Evolutionary conservation across 2,888 invertebrate genomes (phyloP).

Genomic region (Pyrocoelia pectoralis): DNA sequence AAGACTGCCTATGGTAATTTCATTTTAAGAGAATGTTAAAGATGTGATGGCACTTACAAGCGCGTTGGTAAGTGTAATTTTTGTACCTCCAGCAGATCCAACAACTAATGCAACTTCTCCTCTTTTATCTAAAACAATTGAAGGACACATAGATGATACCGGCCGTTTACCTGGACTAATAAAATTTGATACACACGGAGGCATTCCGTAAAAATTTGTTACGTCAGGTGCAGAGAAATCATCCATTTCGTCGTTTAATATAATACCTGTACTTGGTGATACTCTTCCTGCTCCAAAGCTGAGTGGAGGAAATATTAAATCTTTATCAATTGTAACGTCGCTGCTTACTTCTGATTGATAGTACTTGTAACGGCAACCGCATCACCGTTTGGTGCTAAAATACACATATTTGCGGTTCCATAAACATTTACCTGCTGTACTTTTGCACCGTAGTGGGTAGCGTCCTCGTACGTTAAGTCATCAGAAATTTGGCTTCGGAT

Average conservation of each 20-base stretch:
- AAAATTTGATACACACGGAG: constrained; percentile 85
- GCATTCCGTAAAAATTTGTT: constrained; percentile 73
- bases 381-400: constrained; percentile 86
- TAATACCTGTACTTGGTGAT: constrained; percentile 79
- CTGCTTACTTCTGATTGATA: constrained; percentile 81
- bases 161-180: constrained; percentile 84
- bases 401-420: constrained; percentile 89
- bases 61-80: constrained; percentile 84
- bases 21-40: background rate
- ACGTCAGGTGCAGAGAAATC: constrained; percentile 80
- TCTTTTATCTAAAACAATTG: constrained; percentile 73
- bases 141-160: constrained; percentile 90
- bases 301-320: background rate
- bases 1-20: background rate
- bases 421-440: constrained; percentile 72
- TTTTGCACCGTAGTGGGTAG: constrained; percentile 75
- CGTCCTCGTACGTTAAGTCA: constrained; percentile 70
- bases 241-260: constrained; percentile 89
- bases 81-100: constrained; percentile 91
- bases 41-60: constrained; percentile 62
- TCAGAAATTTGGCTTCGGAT: constrained; percentile 62
- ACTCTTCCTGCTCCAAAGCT: constrained; percentile 86
- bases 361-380: constrained; percentile 91
- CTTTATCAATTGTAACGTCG: background rate
- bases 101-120: constrained; percentile 70